Conservation (phyloP, 2,797 vertebrate genomes). For the Poliocrania exsul region DNA sequence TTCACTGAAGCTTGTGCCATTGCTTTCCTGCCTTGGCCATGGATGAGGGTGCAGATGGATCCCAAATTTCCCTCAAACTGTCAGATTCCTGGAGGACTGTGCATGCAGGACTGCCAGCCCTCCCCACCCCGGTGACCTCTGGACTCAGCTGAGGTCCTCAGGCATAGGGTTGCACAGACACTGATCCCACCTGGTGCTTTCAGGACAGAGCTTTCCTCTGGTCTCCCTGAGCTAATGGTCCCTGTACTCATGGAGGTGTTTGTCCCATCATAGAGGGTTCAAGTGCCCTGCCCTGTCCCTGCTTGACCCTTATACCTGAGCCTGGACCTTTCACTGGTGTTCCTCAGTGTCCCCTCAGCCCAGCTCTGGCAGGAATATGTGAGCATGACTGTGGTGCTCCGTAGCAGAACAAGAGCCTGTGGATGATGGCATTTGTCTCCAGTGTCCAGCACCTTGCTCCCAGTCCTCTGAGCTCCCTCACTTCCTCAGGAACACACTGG, state of each 20-base stretch:
- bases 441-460: not conserved
- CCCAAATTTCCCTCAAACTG: constrained; percentile 28
- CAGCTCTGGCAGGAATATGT: not conserved
- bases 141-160: not conserved
- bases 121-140: not conserved
- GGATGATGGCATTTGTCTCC: not conserved
- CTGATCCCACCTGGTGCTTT: not conserved
- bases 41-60: constrained; percentile 18
- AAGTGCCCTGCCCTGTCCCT: not conserved
- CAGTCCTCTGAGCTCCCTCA: not conserved
- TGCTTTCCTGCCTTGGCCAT: constrained; percentile 50
- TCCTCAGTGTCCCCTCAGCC: not conserved
- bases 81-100: not conserved
- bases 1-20: constrained; percentile 38
- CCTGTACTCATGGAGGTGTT: not conserved
- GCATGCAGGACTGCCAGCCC: not conserved
- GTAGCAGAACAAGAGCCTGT: not conserved
- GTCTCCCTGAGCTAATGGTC: not conserved
- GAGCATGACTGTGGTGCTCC: not conserved
- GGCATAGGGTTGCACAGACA: not conserved
- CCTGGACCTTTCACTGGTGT: not conserved
- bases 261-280: not conserved
- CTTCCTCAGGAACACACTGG: not conserved
- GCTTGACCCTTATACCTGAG: not conserved
- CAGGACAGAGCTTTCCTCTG: not conserved